Conservation (phyloP, 2,797 vertebrate species). For the Margarornis squamiger region DNA sequence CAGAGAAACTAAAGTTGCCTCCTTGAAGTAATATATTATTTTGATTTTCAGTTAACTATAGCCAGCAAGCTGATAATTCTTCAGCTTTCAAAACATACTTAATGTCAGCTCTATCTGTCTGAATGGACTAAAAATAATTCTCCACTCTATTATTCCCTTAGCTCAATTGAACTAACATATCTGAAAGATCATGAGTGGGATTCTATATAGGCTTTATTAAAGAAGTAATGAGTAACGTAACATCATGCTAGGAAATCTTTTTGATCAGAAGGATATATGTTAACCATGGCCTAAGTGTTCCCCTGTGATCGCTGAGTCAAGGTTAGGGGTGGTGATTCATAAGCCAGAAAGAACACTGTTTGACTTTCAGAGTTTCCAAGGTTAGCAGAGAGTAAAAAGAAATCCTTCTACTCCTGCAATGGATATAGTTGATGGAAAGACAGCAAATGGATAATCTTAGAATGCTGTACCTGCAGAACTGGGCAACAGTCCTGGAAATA, state of each 20-base stretch:
- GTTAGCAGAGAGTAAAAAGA: background rate
- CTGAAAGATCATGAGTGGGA: background rate
- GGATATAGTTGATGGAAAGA: background rate
- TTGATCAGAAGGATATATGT: background rate
- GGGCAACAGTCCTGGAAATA: conserved; percentile 26
- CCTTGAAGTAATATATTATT: background rate
- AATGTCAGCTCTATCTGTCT: background rate
- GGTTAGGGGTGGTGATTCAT: conserved; percentile 12
- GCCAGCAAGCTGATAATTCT: background rate
- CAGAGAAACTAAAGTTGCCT: background rate
- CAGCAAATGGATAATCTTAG: conserved; percentile 41
- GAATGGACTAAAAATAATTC: background rate
- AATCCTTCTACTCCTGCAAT: background rate
- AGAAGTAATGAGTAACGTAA: background rate
- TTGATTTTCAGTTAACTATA: background rate
- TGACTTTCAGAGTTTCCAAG: background rate
- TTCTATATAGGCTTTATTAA: background rate
- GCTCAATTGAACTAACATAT: background rate
- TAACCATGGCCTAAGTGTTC: background rate
- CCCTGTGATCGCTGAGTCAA: conserved; percentile 18
- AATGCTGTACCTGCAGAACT: background rate
- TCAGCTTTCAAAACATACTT: background rate
- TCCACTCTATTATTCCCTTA: background rate
- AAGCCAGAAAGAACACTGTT: background rate
- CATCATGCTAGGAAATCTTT: background rate